Evolutionary conservation across 2,888 invertebrate genomes (phyloP), one percentile per base, ranked within the genome.

Genomic region (Papilio gigon): DNA sequence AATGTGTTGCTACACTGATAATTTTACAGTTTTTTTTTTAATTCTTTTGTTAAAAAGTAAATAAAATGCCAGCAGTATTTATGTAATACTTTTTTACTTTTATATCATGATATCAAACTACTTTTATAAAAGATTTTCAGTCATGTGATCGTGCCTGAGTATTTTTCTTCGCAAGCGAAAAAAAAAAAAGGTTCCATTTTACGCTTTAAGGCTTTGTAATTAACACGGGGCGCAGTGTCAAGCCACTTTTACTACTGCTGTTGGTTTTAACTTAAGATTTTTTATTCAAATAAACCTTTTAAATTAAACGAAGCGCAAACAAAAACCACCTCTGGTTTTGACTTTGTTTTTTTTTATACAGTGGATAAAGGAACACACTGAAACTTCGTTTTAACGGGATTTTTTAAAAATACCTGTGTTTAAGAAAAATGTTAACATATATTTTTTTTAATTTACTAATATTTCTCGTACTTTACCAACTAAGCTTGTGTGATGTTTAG

Each of bases 201-300:
- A 30, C 61, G 30, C 44, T 44, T 62, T 44, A 62, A 62, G 30
- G 61, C 42, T 44, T 44, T 44, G 30, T 62, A 62, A 62, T 62
- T 62, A 62, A 44, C 42, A 62, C 30, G 30, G 12, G n/a, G 61
- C 42, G 44, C 44, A 11, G 42, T 62, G 17, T 61, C 40, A 61
- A 61, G 50, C 61, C 61, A 42, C 61, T 62, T 27, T 62, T 62
- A 62, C 61, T 44, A 44, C n/a, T 30, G 25, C 61, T 42, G 42
- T 62, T 44, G 30, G 27, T 44, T 42, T 60, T 47, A 47, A 25
- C 1, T n/a, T 50, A 6, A 50, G 14, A 0, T 50, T 50, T 50
- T 56, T 30, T 30, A 30, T 50, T 17, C 53, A 56, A 56, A n/a
- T 30, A 30, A 56, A 30, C 22, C 17, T 56, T 56, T 56, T 56